phyloP scores from a whole-genome alignment of 2,888 invertebrate species.

The Antheraea assamensis region DNA sequence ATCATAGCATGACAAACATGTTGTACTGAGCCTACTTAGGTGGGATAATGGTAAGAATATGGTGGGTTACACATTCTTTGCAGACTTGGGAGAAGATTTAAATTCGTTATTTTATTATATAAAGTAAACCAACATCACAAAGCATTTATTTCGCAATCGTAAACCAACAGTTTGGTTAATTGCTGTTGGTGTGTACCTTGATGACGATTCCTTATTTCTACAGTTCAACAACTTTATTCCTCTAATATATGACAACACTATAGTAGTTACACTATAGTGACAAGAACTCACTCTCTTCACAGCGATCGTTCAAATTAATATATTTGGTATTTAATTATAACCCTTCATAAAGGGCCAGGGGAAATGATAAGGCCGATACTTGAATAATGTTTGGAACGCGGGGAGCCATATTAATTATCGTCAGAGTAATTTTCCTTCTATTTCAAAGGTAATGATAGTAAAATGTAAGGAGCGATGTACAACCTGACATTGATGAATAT shows the following conservation, averaged over 20 bases:
- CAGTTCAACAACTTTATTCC: not conserved
- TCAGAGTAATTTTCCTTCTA: constrained; percentile 17
- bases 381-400: constrained; percentile 42
- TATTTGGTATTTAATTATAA: constrained; percentile 21
- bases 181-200: not conserved
- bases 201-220: not conserved
- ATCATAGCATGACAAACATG: no score
- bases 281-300: constrained; percentile 5
- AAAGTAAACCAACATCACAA: no score
- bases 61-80: no score
- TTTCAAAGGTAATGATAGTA: constrained; percentile 6
- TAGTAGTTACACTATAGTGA: not conserved
- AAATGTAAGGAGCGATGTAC: not conserved
- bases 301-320: constrained; percentile 5
- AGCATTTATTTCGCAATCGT: no score
- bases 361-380: constrained; percentile 36
- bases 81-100: no score
- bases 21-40: no score
- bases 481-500: not conserved
- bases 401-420: constrained; percentile 42
- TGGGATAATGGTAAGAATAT: no score
- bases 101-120: no score
- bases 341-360: constrained; percentile 27
- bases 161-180: no score
- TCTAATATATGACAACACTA: not conserved